These are phyloP conservation scores for Cranoglanis bouderius DNA, from an alignment of 2,113 vertebrate genomes.

Conservation along the genomic window DNA sequence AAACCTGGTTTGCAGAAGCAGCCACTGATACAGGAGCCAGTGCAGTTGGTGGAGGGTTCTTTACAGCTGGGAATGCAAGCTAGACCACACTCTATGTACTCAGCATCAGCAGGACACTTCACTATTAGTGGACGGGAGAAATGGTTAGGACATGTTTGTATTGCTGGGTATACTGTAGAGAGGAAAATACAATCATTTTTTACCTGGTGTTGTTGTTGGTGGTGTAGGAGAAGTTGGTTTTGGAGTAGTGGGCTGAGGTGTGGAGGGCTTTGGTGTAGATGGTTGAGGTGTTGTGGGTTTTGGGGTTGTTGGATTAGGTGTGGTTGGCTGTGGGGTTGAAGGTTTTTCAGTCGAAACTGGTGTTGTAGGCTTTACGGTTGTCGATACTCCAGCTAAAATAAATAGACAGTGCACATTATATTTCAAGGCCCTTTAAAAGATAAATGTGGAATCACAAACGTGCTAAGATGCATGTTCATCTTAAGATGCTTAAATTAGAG, in stretches of 20 bases:
- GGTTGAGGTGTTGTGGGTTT: conserved; percentile 31
- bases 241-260: conserved; percentile 60
- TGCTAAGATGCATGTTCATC: not conserved
- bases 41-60: conserved; percentile 69
- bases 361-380: conserved; percentile 50
- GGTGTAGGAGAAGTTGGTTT: conserved; percentile 41
- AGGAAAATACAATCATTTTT: not conserved
- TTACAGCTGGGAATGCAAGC: conserved; percentile 58
- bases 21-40: conserved; percentile 68
- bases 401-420: not conserved
- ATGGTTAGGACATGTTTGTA: not conserved
- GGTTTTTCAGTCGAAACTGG: not conserved
- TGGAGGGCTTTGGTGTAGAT: conserved; percentile 36
- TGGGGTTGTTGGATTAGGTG: conserved; percentile 46
- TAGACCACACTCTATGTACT: conserved; percentile 53
- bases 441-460: not conserved
- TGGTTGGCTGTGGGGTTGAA: conserved; percentile 34
- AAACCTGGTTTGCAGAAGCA: conserved; percentile 80
- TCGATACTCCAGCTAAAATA: conserved; percentile 35
- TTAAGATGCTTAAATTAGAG: not conserved
- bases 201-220: conserved; percentile 8
- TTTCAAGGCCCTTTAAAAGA: conserved; percentile 2
- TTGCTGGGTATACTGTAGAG: not conserved
- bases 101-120: conserved; percentile 52
- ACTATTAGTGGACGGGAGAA: conserved; percentile 51